Evolutionary conservation across 2,888 invertebrate species (phyloP).

Genomic region (Apotomis capreana): DNA sequence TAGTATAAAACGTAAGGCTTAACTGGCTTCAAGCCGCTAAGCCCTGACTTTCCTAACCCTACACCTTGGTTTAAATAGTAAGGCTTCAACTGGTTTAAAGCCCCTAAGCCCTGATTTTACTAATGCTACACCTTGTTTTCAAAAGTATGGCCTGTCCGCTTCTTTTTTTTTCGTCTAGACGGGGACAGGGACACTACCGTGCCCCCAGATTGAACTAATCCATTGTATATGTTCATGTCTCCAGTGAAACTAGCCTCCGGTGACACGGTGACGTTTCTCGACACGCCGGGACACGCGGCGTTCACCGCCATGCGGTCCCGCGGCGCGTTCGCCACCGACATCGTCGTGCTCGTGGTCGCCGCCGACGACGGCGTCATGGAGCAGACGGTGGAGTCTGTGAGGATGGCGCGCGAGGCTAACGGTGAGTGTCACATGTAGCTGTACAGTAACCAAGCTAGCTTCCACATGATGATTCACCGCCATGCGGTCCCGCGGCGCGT

Average conservation of each 20-base stretch:
- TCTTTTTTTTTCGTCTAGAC: too few species aligned
- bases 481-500: slow-evolving; percentile 97
- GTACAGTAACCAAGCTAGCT: too few species aligned
- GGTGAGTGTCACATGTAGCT: not conserved
- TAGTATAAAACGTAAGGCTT: too few species aligned
- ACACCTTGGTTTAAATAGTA: too few species aligned
- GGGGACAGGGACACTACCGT: too few species aligned
- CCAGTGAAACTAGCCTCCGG: slow-evolving; percentile 87
- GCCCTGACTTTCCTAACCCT: too few species aligned
- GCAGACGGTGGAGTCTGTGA: slow-evolving; percentile 82
- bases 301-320: slow-evolving; percentile 93
- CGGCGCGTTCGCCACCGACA: slow-evolving; percentile 86
- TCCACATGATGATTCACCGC: slow-evolving; percentile 86
- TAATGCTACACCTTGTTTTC: too few species aligned
- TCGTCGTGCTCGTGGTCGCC: slow-evolving; percentile 91
- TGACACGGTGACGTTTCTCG: slow-evolving; percentile 95
- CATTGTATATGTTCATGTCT: not conserved
- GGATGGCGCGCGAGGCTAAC: slow-evolving; percentile 12
- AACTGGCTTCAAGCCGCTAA: too few species aligned
- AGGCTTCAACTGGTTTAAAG: too few species aligned
- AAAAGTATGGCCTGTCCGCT: too few species aligned
- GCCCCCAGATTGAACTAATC: too few species aligned
- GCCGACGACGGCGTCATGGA: slow-evolving; percentile 98
- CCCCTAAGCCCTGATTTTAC: too few species aligned
- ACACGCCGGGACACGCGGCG: slow-evolving; percentile 99